Conservation (phyloP, 2,113 vertebrate genomes). For the Burhinus oedicnemus region DNA sequence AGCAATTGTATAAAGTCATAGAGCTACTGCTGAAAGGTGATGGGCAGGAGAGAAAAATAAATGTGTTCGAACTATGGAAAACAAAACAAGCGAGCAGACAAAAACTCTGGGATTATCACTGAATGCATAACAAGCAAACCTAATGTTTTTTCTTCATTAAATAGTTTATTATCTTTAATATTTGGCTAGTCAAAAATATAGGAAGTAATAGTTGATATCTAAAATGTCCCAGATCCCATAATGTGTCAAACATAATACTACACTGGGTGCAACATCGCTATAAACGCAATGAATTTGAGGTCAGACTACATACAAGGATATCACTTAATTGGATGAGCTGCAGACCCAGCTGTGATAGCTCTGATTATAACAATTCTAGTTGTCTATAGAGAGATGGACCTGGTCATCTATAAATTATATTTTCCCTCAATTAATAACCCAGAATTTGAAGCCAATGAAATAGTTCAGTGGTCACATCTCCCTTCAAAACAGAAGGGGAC, state of each 20-base stretch:
- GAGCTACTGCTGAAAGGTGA: conserved; percentile 47
- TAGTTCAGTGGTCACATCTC: background rate
- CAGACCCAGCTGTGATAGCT: background rate
- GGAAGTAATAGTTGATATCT: background rate
- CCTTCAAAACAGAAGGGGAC: background rate
- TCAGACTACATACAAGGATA: background rate
- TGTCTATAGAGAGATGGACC: background rate
- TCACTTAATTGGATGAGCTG: background rate
- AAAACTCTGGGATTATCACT: background rate
- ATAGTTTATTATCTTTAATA: background rate
- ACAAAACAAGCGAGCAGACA: background rate
- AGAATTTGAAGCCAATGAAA: background rate
- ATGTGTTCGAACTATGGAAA: background rate
- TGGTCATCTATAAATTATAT: background rate
- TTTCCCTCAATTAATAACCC: background rate
- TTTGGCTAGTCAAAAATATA: background rate
- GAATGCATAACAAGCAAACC: background rate
- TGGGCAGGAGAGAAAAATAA: background rate
- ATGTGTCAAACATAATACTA: background rate
- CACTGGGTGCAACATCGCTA: background rate
- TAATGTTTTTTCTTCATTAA: background rate
- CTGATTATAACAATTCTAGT: background rate
- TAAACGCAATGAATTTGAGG: background rate
- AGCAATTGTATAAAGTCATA: conserved; percentile 55
- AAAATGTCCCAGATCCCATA: background rate